Base-by-base conservation (phyloP, 2,888 invertebrate genomes). In the Liopterus haemorrhoidalis region DNA sequence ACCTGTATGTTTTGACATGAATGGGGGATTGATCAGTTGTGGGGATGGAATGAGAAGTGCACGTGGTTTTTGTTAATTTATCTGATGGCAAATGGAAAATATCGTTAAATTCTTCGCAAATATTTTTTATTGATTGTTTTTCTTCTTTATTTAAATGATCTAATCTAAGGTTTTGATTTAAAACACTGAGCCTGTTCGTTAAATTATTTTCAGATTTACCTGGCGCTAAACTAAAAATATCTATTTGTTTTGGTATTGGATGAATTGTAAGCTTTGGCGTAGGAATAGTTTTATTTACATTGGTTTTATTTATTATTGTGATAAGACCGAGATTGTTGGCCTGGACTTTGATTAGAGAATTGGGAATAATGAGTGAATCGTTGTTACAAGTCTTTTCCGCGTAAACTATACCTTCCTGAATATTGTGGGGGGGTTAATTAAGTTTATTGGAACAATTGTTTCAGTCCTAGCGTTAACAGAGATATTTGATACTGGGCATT, bases 71-170 rank as follows among this genome's bases (percentile, higher is more conserved):
- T 18, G 32, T 32, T n/a, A 32, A n/a, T 32, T 32, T 32, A 8
- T 32, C 32, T 5, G 32, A 4, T 6, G 16, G 32, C 18, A 32
- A 32, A 32, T 32, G 32, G n/a, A 32, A 32, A 6, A 32, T 32
- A 8, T 32, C 32, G 9, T 32, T 32, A 16, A 32, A 32, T 16
- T 32, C 32, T 11, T 14, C 18, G n/a, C 32, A 32, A 12, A 55
- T 42, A 15, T 47, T 28, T 28, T 49, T 11, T 33, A 49, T 41
- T 24, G 31, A 21, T 12, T 21, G 12, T 5, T 21, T 41, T 41
- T 53, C 52, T 49, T 54, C 51, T 15, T 19, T 5, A 42, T 53
- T 53, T 2, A 53, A 22, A 22, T 49, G 53, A 21, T 40, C 36
- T 4, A 28, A 15, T 28, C 9, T 12, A 15, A 28, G 28, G 12